Conservation (phyloP, 2,797 vertebrate genomes). For the Manis javanica region DNA sequence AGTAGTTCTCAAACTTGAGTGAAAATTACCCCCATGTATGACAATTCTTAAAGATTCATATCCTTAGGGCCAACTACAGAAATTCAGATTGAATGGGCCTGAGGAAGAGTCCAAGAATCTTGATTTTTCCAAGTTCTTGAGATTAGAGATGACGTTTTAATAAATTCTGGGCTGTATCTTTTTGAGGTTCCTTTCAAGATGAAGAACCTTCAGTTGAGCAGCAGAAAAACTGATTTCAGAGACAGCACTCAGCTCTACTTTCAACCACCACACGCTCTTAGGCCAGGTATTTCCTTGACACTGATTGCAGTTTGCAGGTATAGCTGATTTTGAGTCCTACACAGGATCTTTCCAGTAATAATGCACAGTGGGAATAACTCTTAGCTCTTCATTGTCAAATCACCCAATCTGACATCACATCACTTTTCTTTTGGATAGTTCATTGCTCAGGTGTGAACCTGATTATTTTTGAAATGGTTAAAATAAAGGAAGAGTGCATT, state of each 20-base stretch:
- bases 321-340: not conserved
- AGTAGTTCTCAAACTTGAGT: not conserved
- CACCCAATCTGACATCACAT: not conserved
- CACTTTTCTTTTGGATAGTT: not conserved
- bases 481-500: not conserved
- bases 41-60: not conserved
- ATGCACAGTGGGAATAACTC: not conserved
- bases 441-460: not conserved
- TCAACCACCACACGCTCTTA: not conserved
- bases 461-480: conserved; percentile 44
- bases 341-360: not conserved
- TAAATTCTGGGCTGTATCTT: not conserved
- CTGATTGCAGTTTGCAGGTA: not conserved
- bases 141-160: not conserved
- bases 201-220: not conserved
- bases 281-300: not conserved
- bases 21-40: not conserved
- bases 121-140: not conserved
- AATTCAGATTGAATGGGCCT: not conserved
- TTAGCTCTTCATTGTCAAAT: not conserved
- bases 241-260: not conserved
- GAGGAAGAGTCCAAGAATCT: not conserved
- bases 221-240: not conserved
- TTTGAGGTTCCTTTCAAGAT: conserved; percentile 3
- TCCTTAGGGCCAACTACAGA: not conserved